Evolutionary conservation across 1,140 invertebrate genomes (phyloP), one percentile per base, ranked within the genome.

Genomic region (Manduca sexta): DNA sequence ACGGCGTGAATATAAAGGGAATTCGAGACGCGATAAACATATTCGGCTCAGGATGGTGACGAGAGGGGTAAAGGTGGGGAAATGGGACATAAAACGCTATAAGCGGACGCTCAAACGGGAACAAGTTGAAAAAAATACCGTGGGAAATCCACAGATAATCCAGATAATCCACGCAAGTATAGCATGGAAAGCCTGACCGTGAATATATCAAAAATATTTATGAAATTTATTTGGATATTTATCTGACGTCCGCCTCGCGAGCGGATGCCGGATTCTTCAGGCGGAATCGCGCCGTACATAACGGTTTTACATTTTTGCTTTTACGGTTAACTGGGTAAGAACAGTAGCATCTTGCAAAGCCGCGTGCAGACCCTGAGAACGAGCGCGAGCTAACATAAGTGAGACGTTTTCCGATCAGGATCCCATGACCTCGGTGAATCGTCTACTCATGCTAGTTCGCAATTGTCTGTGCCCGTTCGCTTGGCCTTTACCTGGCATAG

Each of bases 121-220:
- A 70, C 68, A 74, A 77, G 63, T 72, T 73, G 10, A 35, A 77
- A 79, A 78, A 77, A 71, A 77, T 69, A 68, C 60, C 64, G 46
- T 21, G 60, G 50, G 49, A 68, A 74, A 71, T 74, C 70, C 70
- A 52, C 34, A 70, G 76, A 79, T 82, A 70, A 78, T 79, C 74
- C 78, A 65, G 78, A 82, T 82, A 82, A 79, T 70, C 75, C 78
- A 79, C 74, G 78, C 72, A 67, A 69, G 67, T 62, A 68, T 73
- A 78, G 69, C 76, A 76, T 76, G 60, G 70, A 73, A 76, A 66
- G 72, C 75, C 75, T 82, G 75, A 82, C 78, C 75, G 69, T 73
- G 78, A 79, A 82, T 82, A 78, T 69, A 80, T 79, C 70, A 80
- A 70, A 74, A 73, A 74, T 76, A 77, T 78, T 75, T 74, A 70